Evolutionary conservation across 2,113 vertebrate genomes (phyloP).

Genomic region (Halcyon malimbica): DNA sequence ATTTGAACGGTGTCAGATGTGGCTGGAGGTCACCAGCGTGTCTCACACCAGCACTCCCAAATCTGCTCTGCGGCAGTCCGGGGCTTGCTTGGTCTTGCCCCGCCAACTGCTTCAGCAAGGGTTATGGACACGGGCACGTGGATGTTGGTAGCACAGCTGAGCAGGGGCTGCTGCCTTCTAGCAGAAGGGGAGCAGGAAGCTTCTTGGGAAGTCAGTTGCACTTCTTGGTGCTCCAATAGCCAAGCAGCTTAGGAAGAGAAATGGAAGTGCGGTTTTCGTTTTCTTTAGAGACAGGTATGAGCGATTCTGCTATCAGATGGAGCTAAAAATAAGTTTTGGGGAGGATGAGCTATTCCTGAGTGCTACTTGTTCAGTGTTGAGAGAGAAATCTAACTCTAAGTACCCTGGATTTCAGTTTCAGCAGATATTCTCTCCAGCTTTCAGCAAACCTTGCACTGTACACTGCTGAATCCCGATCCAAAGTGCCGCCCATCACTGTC

Average conservation of each 20-base stretch:
- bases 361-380: neutral
- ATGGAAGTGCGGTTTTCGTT: neutral
- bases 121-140: rapidly evolving
- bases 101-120: neutral
- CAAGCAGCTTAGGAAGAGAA: neutral
- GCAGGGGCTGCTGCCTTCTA: neutral
- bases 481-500: conserved; percentile 81
- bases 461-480: conserved; percentile 84
- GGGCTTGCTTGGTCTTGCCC: neutral
- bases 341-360: neutral
- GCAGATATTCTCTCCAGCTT: conserved; percentile 79
- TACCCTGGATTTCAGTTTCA: conserved; percentile 78
- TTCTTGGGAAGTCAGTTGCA: neutral
- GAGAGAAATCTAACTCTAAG: conserved; percentile 50
- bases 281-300: neutral
- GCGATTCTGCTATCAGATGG: neutral
- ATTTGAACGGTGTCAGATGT: rapidly evolving
- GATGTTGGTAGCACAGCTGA: neutral
- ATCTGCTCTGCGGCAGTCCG: neutral
- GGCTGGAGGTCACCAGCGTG: neutral
- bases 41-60: neutral
- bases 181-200: neutral
- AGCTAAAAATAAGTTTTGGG: neutral
- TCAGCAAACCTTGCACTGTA: conserved; percentile 81
- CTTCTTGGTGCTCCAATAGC: neutral